Base-by-base conservation (phyloP, 2,797 vertebrate genomes). In the Coluber constrictor region DNA sequence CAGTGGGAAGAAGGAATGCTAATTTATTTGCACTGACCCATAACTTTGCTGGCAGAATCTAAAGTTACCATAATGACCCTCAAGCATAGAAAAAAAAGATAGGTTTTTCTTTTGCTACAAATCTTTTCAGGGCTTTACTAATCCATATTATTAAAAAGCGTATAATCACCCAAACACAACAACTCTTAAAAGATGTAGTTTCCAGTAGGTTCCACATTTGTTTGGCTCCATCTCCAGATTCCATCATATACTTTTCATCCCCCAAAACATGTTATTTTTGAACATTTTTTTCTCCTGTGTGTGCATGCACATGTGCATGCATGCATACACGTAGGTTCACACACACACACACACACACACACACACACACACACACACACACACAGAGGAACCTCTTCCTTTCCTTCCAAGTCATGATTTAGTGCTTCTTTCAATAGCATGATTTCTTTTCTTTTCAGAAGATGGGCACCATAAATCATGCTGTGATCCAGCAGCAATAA, bases 21-120 rank as follows among this genome's bases (percentile, higher is more conserved):
- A 95, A 97, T 97, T 97, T 97, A 96, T 96, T 97, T 96, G 94
- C 96, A 83, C 0, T 97, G 97, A 97, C 96, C 96, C 96, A 95
- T 87, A 94, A 95, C 95, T 94, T 93, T 93, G 87, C 92, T 95
- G 88, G 93, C 92, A 94, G 93, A 79, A 96, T 94, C 93, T 95
- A 95, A 95, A 93, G 94, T 97, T 97, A 95, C 95, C 88, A n/a
- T 93, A 95, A 95, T 94, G 94, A 90, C 87, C 88, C 87, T 87
- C 91, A 93, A 95, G 94, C 92, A 91, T 37, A 93, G 88, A 94
- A 92, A 92, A 87, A 92, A 88, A 93, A 92, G 4, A 89, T 10
- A 87, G 0, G 56, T 93, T 92, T 51, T 92, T 89, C 59, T 91
- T 91, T n/a, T 57, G 86, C 25, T 43, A 27, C 23, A 57, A 10